Base-by-base conservation (phyloP, 64 coral and sea anemone species). In the Stylophora pistillata region DNA sequence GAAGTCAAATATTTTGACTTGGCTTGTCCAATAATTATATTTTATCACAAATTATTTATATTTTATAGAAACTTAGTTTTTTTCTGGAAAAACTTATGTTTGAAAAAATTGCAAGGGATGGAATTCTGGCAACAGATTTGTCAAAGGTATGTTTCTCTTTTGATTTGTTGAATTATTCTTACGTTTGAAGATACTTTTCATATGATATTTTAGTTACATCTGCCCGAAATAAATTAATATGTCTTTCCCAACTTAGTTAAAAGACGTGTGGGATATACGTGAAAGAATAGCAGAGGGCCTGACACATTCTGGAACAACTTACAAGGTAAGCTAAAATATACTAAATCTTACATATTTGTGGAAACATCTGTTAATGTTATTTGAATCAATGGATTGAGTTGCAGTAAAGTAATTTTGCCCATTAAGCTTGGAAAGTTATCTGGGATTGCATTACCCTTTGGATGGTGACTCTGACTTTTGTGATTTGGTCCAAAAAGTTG, bases 81-180 rank as follows among this genome's bases (percentile, higher is more conserved):
- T 99, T 95, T 88, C 76, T 92, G 23, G 97, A 99, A 52, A 75
- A 78, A 61, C 83, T 90, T 13, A 95, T 99, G 88, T 78, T 77
- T 37, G 74, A 87, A 30, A 86, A 89, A 52, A 55, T 77, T 68
- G 90, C 92, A 12, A 87, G 88, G 70, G 93, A 99, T 86, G 97
- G 97, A 25, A 99, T 93, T 55, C 78, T 99, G 73, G 97, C 93
- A 16, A 93, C 93, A 30, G 93, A 99, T 59, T 77, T 85, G 21
- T 66, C 91, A 15, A 96, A 96, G 87, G 91, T 96, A 56, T 75
- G 89, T 27, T 30, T 5, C 72, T 85, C 14, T 31, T n/a, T 13
- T 17, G 37, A 47, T 68, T 31, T 10, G 23, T 25, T 34, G 0
- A 55, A 86, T 69, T 15, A 21, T n/a, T 76, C 65, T 16, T 47